These are phyloP conservation scores for Dromas ardeola DNA, from an alignment of 2,113 vertebrate species.

Conservation along the genomic window DNA sequence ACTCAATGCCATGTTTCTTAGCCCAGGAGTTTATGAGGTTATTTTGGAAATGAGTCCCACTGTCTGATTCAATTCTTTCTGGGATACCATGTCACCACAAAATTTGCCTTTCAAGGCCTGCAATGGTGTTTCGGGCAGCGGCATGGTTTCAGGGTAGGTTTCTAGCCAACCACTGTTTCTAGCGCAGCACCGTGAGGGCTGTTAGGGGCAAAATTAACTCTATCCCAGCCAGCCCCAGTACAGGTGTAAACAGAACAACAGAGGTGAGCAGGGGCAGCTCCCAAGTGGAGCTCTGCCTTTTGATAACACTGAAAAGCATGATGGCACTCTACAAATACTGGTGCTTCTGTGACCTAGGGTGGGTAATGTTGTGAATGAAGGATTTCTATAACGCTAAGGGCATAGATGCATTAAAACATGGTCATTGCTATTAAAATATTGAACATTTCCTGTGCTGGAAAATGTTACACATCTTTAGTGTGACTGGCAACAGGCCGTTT, in stretches of 20 bases:
- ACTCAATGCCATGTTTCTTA: not conserved
- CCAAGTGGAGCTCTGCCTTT: not conserved
- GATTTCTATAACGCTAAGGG: not conserved
- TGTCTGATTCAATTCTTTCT: not conserved
- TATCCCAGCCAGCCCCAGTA: not conserved
- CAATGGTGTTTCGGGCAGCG: not conserved
- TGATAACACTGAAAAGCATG: not conserved
- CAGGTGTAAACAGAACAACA: not conserved
- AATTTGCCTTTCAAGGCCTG: not conserved
- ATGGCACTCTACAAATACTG: not conserved
- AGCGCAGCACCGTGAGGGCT: not conserved
- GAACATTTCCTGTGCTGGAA: not conserved
- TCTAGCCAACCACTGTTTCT: not conserved
- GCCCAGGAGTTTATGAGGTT: not conserved
- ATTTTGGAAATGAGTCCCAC: not conserved
- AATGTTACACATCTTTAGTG: not conserved
- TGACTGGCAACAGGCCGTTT: not conserved
- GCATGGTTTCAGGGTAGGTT: not conserved
- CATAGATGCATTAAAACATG: not conserved
- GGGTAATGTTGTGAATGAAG: not conserved
- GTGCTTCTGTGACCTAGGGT: not conserved
- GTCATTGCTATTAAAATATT: not conserved
- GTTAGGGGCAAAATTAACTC: not conserved
- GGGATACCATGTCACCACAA: not conserved
- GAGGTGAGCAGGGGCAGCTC: not conserved